These are phyloP conservation scores for Glossophaga mutica DNA, from an alignment of 2,797 vertebrate genomes.

Conservation along the genomic window DNA sequence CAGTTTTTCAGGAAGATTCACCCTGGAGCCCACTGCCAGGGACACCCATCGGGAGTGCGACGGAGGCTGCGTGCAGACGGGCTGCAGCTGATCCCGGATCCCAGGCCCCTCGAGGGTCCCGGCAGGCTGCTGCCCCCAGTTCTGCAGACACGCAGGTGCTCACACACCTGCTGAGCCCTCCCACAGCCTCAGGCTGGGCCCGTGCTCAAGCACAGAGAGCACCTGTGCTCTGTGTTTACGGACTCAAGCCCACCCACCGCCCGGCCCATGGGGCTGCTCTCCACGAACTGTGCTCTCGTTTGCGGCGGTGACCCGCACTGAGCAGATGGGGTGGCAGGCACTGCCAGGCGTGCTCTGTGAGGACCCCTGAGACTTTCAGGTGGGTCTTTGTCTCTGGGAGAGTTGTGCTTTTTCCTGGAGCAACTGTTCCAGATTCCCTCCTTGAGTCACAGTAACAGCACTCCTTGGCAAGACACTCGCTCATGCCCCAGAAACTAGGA, in stretches of 20 bases:
- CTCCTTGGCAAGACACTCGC: not conserved
- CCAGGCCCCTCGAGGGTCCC: accelerated
- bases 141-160: not conserved
- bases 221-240: not conserved
- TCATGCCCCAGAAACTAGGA: slow-evolving; percentile 26
- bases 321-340: accelerated
- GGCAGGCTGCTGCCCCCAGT: not conserved
- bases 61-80: accelerated
- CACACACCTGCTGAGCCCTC: not conserved
- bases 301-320: accelerated
- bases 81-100: accelerated
- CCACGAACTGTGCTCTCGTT: accelerated
- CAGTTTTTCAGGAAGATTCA: not conserved
- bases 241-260: accelerated
- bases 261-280: not conserved
- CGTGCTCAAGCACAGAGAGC: not conserved
- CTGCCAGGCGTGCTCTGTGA: not conserved
- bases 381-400: not conserved
- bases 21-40: not conserved
- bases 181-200: not conserved
- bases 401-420: not conserved
- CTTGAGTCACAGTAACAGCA: not conserved
- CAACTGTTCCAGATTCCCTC: not conserved
- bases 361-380: not conserved
- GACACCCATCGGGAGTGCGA: not conserved